These are phyloP conservation scores for Mythimna ferrago DNA, from an alignment of 2,888 invertebrate species.

Conservation along the genomic window DNA sequence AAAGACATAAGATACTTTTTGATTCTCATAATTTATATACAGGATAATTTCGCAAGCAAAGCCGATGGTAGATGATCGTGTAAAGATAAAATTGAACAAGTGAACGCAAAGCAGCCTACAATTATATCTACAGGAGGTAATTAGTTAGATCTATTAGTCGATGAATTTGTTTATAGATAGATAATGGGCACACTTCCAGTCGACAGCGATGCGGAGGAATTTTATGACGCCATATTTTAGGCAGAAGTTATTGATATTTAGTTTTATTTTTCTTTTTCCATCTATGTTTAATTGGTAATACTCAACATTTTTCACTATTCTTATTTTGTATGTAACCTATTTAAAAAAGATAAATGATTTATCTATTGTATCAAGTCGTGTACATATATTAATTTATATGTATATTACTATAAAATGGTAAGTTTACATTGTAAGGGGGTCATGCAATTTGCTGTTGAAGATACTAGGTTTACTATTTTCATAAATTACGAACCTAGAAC, in stretches of 20 bases:
- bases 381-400: too few relatives aligned
- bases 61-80: background rate
- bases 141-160: conserved; percentile 12
- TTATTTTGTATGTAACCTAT: too few relatives aligned
- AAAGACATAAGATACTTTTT: background rate
- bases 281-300: too few relatives aligned
- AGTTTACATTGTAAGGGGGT: conserved; percentile 12
- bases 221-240: too few relatives aligned
- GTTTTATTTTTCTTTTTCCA: too few relatives aligned
- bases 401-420: conserved; percentile 1
- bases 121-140: background rate
- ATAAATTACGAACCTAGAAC: background rate
- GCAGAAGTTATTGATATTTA: too few relatives aligned
- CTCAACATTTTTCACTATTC: too few relatives aligned
- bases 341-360: too few relatives aligned
- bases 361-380: too few relatives aligned
- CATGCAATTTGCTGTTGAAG: conserved; percentile 2
- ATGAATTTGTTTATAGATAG: conserved; percentile 6
- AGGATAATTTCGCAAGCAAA: background rate
- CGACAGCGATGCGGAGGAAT: too few relatives aligned
- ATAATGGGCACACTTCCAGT: background rate
- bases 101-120: background rate
- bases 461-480: conserved; percentile 17
- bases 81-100: background rate
- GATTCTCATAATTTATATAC: background rate